phyloP scores from a whole-genome alignment of 1,140 invertebrate genomes.

The Leptinotarsa undecemlineata region DNA sequence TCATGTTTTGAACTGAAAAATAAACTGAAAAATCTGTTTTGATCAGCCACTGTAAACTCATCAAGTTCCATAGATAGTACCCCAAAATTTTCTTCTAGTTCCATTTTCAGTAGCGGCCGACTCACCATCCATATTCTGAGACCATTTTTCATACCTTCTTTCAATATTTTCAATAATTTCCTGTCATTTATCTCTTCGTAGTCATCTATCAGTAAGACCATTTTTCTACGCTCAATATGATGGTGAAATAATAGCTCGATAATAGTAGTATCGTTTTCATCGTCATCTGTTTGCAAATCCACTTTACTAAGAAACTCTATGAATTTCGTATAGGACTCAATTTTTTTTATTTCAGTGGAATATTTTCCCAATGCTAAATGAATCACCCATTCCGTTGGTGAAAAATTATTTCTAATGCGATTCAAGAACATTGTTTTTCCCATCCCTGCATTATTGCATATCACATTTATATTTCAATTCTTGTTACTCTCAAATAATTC shows the following conservation, averaged over 20 bases:
- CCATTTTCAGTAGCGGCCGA: not conserved
- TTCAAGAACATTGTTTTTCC: slow-evolving; percentile 13
- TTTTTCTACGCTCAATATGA: not conserved
- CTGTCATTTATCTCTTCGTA: slow-evolving; percentile 10
- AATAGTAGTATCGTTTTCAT: not conserved
- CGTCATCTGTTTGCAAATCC: not conserved
- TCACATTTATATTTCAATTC: slow-evolving; percentile 1
- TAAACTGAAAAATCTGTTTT: not conserved
- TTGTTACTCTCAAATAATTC: not conserved
- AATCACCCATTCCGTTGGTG: slow-evolving; percentile 1
- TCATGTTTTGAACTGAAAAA: not conserved
- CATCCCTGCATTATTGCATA: slow-evolving; percentile 19
- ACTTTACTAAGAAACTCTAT: not conserved
- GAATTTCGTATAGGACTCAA: not conserved
- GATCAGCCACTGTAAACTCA: slow-evolving; percentile 8
- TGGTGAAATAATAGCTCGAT: not conserved
- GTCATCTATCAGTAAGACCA: slow-evolving; percentile 12
- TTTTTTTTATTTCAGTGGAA: not conserved
- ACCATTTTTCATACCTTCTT: not conserved
- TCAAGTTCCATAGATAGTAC: slow-evolving; percentile 8
- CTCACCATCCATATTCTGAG: slow-evolving; percentile 16
- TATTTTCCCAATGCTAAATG: slow-evolving; percentile 9
- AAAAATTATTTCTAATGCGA: slow-evolving; percentile 2
- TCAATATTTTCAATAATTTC: slow-evolving; percentile 4
- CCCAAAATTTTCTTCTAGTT: slow-evolving; percentile 13